These are phyloP conservation scores for Drosophila nigricruria DNA, from an alignment of 2,888 invertebrate species.

Conservation along the genomic window DNA sequence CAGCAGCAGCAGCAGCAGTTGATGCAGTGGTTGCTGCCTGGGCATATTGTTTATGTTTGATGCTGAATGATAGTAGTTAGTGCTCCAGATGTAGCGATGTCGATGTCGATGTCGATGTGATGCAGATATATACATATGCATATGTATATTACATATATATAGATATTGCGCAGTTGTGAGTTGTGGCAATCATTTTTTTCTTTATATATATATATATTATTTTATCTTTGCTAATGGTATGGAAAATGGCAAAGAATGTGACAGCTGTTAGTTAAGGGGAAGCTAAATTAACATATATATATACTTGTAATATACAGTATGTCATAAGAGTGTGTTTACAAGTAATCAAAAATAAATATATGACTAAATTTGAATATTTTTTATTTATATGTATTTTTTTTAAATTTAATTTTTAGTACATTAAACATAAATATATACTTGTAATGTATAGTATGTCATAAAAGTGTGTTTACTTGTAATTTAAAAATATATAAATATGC, in stretches of 20 bases:
- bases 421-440: background rate
- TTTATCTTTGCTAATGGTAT: slow-evolving; percentile 56
- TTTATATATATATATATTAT: slow-evolving; percentile 13
- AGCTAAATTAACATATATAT: slow-evolving; percentile 22
- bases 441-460: slow-evolving; percentile 2
- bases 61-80: slow-evolving; percentile 62
- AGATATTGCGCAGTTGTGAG: slow-evolving; percentile 52
- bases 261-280: slow-evolving; percentile 70
- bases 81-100: slow-evolving; percentile 64
- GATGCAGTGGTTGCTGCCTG: slow-evolving; percentile 50
- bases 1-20: slow-evolving; percentile 63
- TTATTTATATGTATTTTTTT: too few relatives aligned
- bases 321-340: background rate
- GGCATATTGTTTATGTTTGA: slow-evolving; percentile 56
- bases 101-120: slow-evolving; percentile 45
- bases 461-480: background rate
- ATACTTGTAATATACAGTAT: slow-evolving; percentile 9
- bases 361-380: background rate
- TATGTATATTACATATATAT: slow-evolving; percentile 32
- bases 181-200: slow-evolving; percentile 44
- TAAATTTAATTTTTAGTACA: background rate
- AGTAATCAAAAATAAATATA: background rate
- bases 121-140: slow-evolving; percentile 35
- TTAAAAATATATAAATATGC: background rate
- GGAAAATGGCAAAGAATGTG: slow-evolving; percentile 64